Conservation (phyloP, 2,113 vertebrate genomes). For the Corythaixoides concolor region DNA sequence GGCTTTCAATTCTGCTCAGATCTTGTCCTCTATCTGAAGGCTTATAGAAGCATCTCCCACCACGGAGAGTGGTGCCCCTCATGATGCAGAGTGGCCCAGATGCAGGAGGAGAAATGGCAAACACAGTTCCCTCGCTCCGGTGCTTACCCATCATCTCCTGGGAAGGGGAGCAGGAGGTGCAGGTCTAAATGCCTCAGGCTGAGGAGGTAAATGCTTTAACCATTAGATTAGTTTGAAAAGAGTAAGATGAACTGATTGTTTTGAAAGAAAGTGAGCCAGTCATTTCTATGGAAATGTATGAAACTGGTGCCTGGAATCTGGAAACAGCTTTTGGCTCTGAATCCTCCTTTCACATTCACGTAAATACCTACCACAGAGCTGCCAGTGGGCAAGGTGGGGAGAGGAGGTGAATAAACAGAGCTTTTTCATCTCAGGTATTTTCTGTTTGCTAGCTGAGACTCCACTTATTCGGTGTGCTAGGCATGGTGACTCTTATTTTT, state of each 20-base stretch:
- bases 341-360: neutral
- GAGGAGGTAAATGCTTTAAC: neutral
- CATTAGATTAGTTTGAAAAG: neutral
- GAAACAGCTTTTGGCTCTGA: constrained; percentile 4
- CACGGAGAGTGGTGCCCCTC: no score
- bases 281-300: constrained; percentile 5
- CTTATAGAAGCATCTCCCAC: neutral
- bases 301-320: neutral
- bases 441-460: neutral
- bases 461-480: neutral
- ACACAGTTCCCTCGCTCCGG: neutral
- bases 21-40: neutral
- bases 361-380: constrained; percentile 36
- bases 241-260: neutral
- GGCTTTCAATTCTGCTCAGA: neutral
- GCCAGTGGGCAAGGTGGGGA: constrained; percentile 16
- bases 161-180: neutral
- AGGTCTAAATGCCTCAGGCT: neutral
- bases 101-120: neutral
- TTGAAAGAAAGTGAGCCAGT: neutral
- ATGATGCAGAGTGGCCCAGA: no score
- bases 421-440: constrained; percentile 1
- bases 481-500: neutral
- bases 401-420: constrained; percentile 4
- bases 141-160: neutral